Evolutionary conservation across 2,888 invertebrate species (phyloP).

Genomic region (Amblyjoppa proteus): DNA sequence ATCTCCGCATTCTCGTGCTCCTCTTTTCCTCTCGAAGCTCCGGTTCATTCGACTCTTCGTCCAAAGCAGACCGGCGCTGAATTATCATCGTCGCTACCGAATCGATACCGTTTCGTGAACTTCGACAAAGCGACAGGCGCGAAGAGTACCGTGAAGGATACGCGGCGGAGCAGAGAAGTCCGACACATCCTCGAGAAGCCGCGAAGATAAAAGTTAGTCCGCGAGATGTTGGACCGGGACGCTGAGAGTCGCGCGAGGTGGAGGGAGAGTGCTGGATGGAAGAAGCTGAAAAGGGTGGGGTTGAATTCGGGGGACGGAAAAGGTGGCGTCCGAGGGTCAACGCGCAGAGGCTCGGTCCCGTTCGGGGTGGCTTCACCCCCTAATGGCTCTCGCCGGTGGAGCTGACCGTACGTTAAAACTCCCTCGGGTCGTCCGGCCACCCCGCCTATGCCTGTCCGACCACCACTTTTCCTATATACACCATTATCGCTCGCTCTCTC

Average conservation of each 20-base stretch:
- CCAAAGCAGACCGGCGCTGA: background rate
- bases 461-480: background rate
- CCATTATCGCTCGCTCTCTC: background rate
- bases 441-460: slow-evolving; percentile 41
- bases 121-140: background rate
- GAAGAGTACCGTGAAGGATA: background rate
- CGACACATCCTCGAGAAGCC: slow-evolving; percentile 38
- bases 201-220: slow-evolving; percentile 65
- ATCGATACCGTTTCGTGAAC: background rate
- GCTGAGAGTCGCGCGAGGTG: slow-evolving; percentile 42
- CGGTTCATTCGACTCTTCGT: background rate
- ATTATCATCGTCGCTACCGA: background rate
- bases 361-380: slow-evolving; percentile 62
- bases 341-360: slow-evolving; percentile 54
- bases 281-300: slow-evolving; percentile 21
- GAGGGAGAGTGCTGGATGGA: slow-evolving; percentile 29
- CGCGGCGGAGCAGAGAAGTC: background rate
- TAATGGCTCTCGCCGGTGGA: slow-evolving; percentile 73
- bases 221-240: slow-evolving; percentile 13
- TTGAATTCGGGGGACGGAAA: slow-evolving; percentile 19
- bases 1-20: background rate
- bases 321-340: slow-evolving; percentile 45
- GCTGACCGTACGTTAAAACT: slow-evolving; percentile 84
- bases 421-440: slow-evolving; percentile 74
- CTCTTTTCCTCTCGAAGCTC: background rate